phyloP scores from a whole-genome alignment of 2,888 invertebrate species.

The Seira musarum region DNA sequence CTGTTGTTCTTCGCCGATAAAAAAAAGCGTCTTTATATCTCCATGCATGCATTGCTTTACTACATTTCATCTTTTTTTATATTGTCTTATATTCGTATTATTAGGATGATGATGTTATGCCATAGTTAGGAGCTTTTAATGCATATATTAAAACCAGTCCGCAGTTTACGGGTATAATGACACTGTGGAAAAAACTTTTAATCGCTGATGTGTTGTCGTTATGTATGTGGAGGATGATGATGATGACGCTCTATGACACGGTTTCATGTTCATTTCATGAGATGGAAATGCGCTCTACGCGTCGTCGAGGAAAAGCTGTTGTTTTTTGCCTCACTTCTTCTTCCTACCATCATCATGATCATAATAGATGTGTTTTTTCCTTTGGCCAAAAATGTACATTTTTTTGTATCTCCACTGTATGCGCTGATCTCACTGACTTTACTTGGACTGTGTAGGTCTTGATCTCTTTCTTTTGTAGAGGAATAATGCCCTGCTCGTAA shows the following conservation, averaged over 20 bases:
- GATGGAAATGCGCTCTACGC: constrained; percentile 21
- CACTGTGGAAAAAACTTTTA: background rate
- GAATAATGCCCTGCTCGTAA: background rate
- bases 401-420: no score
- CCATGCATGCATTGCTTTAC: background rate
- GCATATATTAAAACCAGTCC: background rate
- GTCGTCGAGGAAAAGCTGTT: constrained; percentile 19
- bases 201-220: background rate
- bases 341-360: no score
- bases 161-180: background rate
- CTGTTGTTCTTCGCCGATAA: constrained; percentile 22
- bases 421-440: no score
- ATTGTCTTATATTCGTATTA: background rate
- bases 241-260: background rate
- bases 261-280: constrained; percentile 13
- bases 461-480: no score
- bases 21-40: constrained; percentile 7
- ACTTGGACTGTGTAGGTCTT: background rate
- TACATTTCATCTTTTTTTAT: no score
- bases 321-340: constrained; percentile 2
- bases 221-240: background rate
- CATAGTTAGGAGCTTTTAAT: no score
- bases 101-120: background rate
- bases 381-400: background rate
- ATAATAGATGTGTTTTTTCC: no score